A percentile compares a stretch with the other conserved stretches of the same genome.
phyloP scores from a whole-genome alignment of 2,113 vertebrate genomes.

The Atractosteus spatula region DNA sequence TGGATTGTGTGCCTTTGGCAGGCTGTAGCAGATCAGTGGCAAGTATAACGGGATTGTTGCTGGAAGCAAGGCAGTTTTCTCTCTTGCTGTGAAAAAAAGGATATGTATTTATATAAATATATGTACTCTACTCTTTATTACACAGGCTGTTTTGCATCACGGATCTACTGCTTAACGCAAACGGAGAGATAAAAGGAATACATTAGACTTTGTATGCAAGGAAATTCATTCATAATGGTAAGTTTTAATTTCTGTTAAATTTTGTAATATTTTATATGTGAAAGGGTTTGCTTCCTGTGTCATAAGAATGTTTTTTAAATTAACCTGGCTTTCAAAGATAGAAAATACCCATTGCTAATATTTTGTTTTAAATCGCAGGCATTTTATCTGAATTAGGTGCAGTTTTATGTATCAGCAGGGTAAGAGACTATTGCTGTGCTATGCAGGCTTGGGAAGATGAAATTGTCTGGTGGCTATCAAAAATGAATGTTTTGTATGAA shows the following conservation, averaged over 20 bases:
- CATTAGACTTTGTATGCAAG: slow-evolving; percentile 25
- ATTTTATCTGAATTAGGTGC: not conserved
- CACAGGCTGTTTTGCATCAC: slow-evolving; percentile 38
- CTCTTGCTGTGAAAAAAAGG: slow-evolving; percentile 46
- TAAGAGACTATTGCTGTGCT: not conserved
- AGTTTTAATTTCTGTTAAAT: slow-evolving; percentile 39
- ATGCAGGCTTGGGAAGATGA: not conserved
- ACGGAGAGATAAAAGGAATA: slow-evolving; percentile 60
- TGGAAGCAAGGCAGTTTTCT: slow-evolving; percentile 25
- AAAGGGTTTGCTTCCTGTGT: not conserved
- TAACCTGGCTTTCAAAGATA: slow-evolving; percentile 12
- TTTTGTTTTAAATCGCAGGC: not conserved
- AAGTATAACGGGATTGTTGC: slow-evolving; percentile 33
- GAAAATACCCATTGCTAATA: not conserved
- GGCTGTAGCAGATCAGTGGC: slow-evolving; percentile 49
- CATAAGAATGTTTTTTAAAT: not conserved
- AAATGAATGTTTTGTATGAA: not conserved
- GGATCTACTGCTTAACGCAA: slow-evolving; percentile 37
- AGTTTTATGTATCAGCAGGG: not conserved
- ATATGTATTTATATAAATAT: slow-evolving; percentile 52
- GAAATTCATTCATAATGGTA: slow-evolving; percentile 45
- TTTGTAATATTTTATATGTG: slow-evolving; percentile 9
- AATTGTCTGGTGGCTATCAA: not conserved
- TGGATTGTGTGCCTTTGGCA: slow-evolving; percentile 60
- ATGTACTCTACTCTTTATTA: slow-evolving; percentile 42